Evolutionary conservation across 2,888 invertebrate species (phyloP).

Genomic region (Cheilosia impressa): DNA sequence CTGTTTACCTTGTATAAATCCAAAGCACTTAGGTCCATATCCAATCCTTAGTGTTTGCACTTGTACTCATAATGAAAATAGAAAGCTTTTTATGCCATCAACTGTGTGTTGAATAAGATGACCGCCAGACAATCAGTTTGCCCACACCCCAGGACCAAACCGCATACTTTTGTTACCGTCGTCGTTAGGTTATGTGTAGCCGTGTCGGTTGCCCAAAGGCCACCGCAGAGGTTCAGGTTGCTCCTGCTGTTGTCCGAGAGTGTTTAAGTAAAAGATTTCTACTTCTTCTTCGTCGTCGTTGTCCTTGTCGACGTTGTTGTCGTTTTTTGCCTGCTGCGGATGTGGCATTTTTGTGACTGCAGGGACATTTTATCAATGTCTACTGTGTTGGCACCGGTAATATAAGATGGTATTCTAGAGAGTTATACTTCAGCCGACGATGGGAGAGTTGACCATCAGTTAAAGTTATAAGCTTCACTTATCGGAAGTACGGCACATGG

Average conservation of each 20-base stretch:
- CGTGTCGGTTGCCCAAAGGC: slow-evolving; percentile 52
- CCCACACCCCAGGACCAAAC: slow-evolving; percentile 40
- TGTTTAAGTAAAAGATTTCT: slow-evolving; percentile 74
- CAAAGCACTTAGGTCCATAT: slow-evolving; percentile 76
- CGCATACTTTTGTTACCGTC: slow-evolving; percentile 75
- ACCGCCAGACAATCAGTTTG: slow-evolving; percentile 74
- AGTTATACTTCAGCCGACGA: slow-evolving; percentile 64
- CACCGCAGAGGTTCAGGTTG: slow-evolving; percentile 71
- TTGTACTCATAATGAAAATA: slow-evolving; percentile 78
- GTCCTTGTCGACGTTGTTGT: slow-evolving; percentile 19
- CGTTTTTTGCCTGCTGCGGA: slow-evolving; percentile 65
- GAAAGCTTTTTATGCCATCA: slow-evolving; percentile 77
- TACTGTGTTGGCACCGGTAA: slow-evolving; percentile 75
- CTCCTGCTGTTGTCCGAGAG: slow-evolving; percentile 64
- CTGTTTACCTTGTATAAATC: slow-evolving; percentile 77
- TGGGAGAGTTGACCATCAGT: slow-evolving; percentile 72
- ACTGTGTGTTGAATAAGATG: slow-evolving; percentile 73
- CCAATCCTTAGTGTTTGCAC: slow-evolving; percentile 77
- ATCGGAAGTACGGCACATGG: slow-evolving; percentile 52
- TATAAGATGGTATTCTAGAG: slow-evolving; percentile 73
- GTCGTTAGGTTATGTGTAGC: slow-evolving; percentile 18
- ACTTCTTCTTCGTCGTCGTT: slow-evolving; percentile 38
- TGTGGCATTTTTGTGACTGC: slow-evolving; percentile 73
- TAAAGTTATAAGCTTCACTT: slow-evolving; percentile 75
- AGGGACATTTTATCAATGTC: slow-evolving; percentile 76